Evolutionary conservation across 2,888 invertebrate genomes (phyloP), one percentile per base, ranked within the genome.

Genomic region (Linnaemya vulpina): DNA sequence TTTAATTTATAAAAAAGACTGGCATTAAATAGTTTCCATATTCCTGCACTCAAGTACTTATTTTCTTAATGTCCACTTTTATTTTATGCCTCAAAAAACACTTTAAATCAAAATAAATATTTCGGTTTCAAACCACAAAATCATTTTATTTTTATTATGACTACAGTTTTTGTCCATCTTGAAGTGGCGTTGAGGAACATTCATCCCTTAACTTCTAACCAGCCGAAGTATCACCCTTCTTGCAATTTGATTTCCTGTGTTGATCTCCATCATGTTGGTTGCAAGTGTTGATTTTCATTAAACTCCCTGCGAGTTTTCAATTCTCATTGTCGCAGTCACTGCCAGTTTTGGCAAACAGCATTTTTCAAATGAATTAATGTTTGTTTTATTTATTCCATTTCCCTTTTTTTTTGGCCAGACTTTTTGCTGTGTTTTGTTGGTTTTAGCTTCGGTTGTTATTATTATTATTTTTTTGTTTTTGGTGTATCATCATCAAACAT

Each of bases 271-370:
- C 49, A 77, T 83, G 58, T 71, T 77, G 49, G 58, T 70, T 70
- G 70, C 40, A 81, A 75, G 85, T 85, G 85, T 82, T 85, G 85
- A 81, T 78, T 63, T 74, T 63, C 65, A 82, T 81, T 78, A 75
- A 85, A 81, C 78, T 78, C 85, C 81, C 81, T 70, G 70, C 51
- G 17, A 63, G 63, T 60, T 75, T 58, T 68, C 62, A 67, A 71
- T 82, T 76, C 71, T 77, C 71, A 81, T 67, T 80, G 80, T 80
- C 67, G 74, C 73, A 76, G 75, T 77, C 81, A 73, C 75, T 73
- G 67, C 7, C 67, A 67, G 78, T 76, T 84, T 70, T 74, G 49
- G 78, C 82, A 85, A 85, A 78, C 65, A 78, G 58, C 68, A 73
- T 67, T 80, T 75, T 73, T 55, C 46, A 60, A 73, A 62, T 55